Evolutionary conservation across 2,888 invertebrate species (phyloP), one percentile per base, ranked within the genome.

Genomic region (Lasioglossum villosulum): DNA sequence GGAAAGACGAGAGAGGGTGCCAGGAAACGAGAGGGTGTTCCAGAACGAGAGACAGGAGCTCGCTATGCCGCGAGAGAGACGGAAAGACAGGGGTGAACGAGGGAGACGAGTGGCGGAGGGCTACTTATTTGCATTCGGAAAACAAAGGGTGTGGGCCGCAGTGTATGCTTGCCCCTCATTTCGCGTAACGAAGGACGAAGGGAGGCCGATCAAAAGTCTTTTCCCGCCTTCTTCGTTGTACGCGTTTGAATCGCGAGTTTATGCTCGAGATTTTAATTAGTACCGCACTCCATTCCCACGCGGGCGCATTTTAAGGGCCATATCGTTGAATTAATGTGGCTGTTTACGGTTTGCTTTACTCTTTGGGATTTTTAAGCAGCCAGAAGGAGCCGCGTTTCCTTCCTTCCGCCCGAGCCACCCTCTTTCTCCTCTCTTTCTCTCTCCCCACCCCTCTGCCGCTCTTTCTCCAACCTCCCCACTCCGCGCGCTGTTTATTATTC

Each of bases 71-170:
- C 14, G 75, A 68, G 30, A 39, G 52, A 48, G 78, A 68, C 10
- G 63, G 63, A 30, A 16, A 16, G 63, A 63, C 34, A 73, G 39
- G 80, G 68, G 82, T 68, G 77, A 77, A 74, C 75, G 88, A 66
- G 80, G 86, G 78, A 83, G 79, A 86, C 76, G 87, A 83, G 80
- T 79, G 88, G 90, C 88, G 88, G 91, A 93, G 93, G 87, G 90
- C 93, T 93, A 93, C 94, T 94, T 94, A 94, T 94, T 94, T 94
- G 93, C 94, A 94, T 94, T 93, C 90, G 93, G 94, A 93, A 94
- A 94, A 94, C 94, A 94, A 94, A 94, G 93, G 92, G 93, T 91
- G 90, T 89, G 90, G 90, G 91, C 83, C 75, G 86, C 73, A 72
- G 84, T 89, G 89, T 90, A 88, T 89, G 91, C 87, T 89, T 87